Base-by-base conservation (phyloP, 2,797 vertebrate genomes). In the Acanthiza pusilla region DNA sequence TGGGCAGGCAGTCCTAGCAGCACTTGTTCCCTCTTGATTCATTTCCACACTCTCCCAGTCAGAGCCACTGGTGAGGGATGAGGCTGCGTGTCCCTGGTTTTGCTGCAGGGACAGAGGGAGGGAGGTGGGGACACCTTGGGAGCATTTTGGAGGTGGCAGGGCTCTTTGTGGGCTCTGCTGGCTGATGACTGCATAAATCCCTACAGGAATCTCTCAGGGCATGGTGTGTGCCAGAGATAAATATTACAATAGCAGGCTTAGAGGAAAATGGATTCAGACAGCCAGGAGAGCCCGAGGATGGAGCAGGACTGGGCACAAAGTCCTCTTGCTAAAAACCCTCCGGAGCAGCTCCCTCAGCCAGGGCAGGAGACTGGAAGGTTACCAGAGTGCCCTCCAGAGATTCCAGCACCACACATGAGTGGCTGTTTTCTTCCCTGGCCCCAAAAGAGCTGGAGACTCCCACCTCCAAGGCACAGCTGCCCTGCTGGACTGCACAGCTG, bases 221-320 rank as follows among this genome's bases (percentile, higher is more conserved):
- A 94, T 1, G 82, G 82, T 88, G 91, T 81, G 75, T 81, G 94
- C 85, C 2, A 12, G n/a, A 95, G 91, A 94, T 89, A 96, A 94
- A 84, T 57, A 57, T 36, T 65, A 85, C 81, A 94, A 92, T 21
- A 80, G 85, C 4, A 85, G 65, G 79, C 79, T 95, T 88, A 85
- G 13, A 87, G 73, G 51, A 57, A 74, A 84, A 92, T 47, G 72
- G 60, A 87, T 89, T 80, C 70, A 63, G 94, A 67, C 70, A 85
- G 68, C 9, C 27, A 36, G 74, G 53, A 91, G 68, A 74, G 72
- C 53, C 61, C 4, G 60, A 40, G 66, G 57, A 80, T 34, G 47
- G 57, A 87, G 80, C 4, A 74, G 45, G 27, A 42, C 1, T 80
- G 78, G 30, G 70, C 27, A 93, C 67, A 18, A 60, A 88, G 40